Evolutionary conservation across 1,140 invertebrate species (phyloP).

Genomic region (Homalodisca vitripennis): DNA sequence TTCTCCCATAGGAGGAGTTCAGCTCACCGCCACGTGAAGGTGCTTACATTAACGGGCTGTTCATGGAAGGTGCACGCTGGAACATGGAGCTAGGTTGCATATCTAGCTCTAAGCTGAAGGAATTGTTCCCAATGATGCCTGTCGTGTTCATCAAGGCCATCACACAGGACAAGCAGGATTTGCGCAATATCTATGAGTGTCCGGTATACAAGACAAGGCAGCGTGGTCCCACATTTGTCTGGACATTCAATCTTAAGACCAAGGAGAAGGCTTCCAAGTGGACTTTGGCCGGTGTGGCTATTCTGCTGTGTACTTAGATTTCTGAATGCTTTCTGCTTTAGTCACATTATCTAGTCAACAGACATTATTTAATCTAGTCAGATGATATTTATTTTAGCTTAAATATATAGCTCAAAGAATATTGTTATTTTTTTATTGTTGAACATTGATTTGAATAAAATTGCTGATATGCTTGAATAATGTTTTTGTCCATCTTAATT

Average conservation of each 20-base stretch:
- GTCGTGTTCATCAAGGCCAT: conserved; percentile 80
- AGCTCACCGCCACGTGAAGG: conserved; percentile 84
- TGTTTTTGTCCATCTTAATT: not conserved
- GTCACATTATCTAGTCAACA: not conserved
- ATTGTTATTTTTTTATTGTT: not conserved
- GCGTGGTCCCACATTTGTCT: conserved; percentile 89
- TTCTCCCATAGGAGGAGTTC: too few relatives aligned
- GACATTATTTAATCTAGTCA: not conserved
- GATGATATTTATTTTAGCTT: not conserved
- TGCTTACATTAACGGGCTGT: conserved; percentile 86
- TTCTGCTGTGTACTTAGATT: conserved; percentile 60
- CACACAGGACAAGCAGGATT: conserved; percentile 82
- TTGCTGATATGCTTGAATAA: not conserved
- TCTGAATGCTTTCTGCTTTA: conserved; percentile 22
- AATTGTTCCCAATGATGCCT: conserved; percentile 86
- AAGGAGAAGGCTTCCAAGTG: conserved; percentile 88
- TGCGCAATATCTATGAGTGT: conserved; percentile 86
- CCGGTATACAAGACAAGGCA: conserved; percentile 89
- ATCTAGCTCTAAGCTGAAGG: conserved; percentile 81
- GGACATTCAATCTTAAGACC: conserved; percentile 93
- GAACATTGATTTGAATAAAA: not conserved
- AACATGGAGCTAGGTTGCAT: conserved; percentile 74
- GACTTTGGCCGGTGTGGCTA: conserved; percentile 88
- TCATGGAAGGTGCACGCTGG: conserved; percentile 94
- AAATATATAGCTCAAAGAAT: not conserved